Evolutionary conservation across 2,113 vertebrate genomes (phyloP).

Genomic region (Prinia subflava): DNA sequence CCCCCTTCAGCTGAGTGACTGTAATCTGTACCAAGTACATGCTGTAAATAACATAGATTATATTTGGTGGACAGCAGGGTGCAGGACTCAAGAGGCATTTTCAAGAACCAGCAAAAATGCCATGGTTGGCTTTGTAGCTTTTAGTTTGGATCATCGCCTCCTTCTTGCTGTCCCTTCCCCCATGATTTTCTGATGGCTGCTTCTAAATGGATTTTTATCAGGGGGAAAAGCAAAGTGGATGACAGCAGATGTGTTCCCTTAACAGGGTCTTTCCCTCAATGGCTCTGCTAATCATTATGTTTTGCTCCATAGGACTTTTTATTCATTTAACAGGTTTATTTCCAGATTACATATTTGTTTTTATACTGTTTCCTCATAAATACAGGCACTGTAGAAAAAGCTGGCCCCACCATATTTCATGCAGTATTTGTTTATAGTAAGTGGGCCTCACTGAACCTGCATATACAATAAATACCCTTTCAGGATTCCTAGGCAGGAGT

Average conservation of each 20-base stretch:
- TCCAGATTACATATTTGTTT: conserved; percentile 56
- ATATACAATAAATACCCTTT: conserved; percentile 63
- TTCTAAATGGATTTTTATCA: conserved; percentile 55
- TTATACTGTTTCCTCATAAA: conserved; percentile 51
- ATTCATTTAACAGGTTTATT: conserved; percentile 62
- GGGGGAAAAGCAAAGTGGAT: conserved; percentile 40
- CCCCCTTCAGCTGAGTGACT: background rate
- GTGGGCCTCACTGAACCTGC: conserved; percentile 52
- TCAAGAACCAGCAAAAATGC: conserved; percentile 19
- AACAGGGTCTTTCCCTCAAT: conserved; percentile 52
- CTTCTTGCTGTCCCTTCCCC: background rate
- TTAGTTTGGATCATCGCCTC: conserved; percentile 19
- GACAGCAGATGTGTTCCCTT: conserved; percentile 46
- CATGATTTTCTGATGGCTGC: conserved; percentile 11
- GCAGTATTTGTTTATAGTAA: conserved; percentile 60
- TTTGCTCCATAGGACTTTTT: conserved; percentile 59
- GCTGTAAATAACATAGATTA: conserved; percentile 47
- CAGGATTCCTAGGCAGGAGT: conserved; percentile 57
- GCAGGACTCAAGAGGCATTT: conserved; percentile 31
- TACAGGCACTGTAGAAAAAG: conserved; percentile 58
- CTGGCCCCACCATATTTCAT: conserved; percentile 46
- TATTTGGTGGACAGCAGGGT: conserved; percentile 35
- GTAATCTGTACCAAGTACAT: conserved; percentile 8
- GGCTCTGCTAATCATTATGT: conserved; percentile 51
- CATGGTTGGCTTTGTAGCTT: background rate